These are phyloP conservation scores for Zaprionus obscuricornis DNA, from an alignment of 2,888 invertebrate genomes.

Conservation along the genomic window DNA sequence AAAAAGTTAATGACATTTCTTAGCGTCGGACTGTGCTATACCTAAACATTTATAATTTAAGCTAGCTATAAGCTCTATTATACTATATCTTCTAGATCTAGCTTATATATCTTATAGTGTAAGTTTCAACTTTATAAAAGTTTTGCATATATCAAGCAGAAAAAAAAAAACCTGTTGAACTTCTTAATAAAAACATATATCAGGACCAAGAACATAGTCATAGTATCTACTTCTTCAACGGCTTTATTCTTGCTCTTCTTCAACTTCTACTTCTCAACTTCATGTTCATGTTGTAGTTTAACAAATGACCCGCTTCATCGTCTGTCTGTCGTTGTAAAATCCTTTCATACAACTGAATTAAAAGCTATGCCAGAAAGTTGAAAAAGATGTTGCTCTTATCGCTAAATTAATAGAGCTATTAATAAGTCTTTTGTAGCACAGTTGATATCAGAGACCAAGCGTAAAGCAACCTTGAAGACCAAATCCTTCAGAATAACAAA, in stretches of 20 bases:
- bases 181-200: neutral
- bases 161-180: slow-evolving; percentile 2
- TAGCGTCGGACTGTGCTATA: no score
- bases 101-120: no score
- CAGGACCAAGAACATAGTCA: neutral
- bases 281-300: neutral
- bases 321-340: slow-evolving; percentile 13
- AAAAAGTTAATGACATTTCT: no score
- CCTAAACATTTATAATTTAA: no score
- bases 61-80: no score
- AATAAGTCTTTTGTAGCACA: slow-evolving; percentile 72
- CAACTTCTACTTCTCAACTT: no score
- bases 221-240: no score
- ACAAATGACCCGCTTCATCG: slow-evolving; percentile 42
- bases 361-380: slow-evolving; percentile 24
- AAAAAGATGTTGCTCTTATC: slow-evolving; percentile 65
- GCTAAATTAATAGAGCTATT: slow-evolving; percentile 75
- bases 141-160: neutral
- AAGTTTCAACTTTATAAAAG: no score
- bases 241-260: no score
- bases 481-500: slow-evolving; percentile 63
- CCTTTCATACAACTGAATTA: slow-evolving; percentile 48
- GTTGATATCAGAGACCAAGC: slow-evolving; percentile 44
- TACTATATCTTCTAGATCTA: no score
- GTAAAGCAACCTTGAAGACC: slow-evolving; percentile 56